Evolutionary conservation across 2,888 invertebrate genomes (phyloP), one percentile per base, ranked within the genome.

Genomic region (Tanypteryx hageni): DNA sequence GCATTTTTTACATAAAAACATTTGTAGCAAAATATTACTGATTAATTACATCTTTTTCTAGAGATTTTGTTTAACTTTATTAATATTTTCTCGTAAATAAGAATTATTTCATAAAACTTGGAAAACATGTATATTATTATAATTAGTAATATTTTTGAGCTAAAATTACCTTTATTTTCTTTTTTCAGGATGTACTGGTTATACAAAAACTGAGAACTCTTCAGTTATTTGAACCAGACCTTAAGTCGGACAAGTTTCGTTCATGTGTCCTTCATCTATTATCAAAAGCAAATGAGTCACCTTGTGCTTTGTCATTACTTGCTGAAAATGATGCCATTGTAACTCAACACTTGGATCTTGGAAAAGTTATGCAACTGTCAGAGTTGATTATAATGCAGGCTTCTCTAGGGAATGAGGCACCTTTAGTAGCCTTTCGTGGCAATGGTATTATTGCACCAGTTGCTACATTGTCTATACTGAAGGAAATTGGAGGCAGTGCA

Each of bases 131-230:
- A 44, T 44, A 44, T 44, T 44, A 44, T 44, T 44, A 44, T 44
- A 68, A n/a, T 68, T 10, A 68, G 16, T 68, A 22, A 0, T 22
- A 13, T 68, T 68, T 14, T 68, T 7, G n/a, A n/a, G 16, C 7
- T 14, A 68, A 16, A 13, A 16, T 22, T 68, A 22, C 13, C 10
- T 68, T 14, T 22, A 13, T 5, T 57, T 57, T 57, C 16, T 56
- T 56, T n/a, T 89, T 56, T 68, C 18, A 89, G 89, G 64, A 89
- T 89, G 89, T 64, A 44, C 64, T 89, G 64, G 89, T 89, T 31
- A 8, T 89, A 18, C 89, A 89, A 64, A 89, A 89, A 22, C 18
- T 89, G 64, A 64, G 89, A 16, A 89, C 68, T 0, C 11, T 89
- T 31, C n/a, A 31, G n/a, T 58, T 89, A 10, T 89, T 68, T 89